Percentiles rank a stretch among this genome's conserved stretches.
Conservation (phyloP, 2,888 invertebrate genomes). For the Drosophila differens region DNA sequence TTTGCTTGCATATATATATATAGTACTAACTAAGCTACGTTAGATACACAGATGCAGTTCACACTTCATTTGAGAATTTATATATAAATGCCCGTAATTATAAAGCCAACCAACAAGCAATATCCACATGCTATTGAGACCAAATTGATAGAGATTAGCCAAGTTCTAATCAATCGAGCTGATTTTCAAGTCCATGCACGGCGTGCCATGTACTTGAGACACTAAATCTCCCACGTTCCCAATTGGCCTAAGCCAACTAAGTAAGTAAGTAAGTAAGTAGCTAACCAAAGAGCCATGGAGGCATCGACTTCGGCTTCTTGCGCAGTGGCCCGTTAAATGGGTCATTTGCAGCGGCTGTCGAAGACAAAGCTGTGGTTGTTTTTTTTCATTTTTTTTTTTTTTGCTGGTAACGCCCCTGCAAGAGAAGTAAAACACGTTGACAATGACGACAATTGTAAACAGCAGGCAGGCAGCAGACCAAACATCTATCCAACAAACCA, state of each 20-base stretch:
- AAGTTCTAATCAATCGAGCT: conserved; percentile 50
- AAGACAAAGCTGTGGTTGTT: conserved; percentile 73
- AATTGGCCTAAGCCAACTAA: conserved; percentile 46
- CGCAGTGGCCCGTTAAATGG: conserved; percentile 80
- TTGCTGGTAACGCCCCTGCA: conserved; percentile 52
- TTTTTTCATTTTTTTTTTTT: conserved; percentile 23
- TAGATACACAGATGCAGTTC: conserved; percentile 51
- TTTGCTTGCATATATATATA: conserved; percentile 31
- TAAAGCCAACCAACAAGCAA: background rate
- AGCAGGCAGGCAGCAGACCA: conserved; percentile 53
- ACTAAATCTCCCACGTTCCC: conserved; percentile 74
- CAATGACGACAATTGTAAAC: conserved; percentile 80
- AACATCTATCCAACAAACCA: conserved; percentile 41
- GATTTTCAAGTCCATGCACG: conserved; percentile 36
- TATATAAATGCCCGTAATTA: conserved; percentile 57
- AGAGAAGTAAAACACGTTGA: conserved; percentile 71
- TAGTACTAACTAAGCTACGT: background rate
- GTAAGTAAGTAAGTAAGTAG: conserved; percentile 15
- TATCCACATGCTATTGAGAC: conserved; percentile 2
- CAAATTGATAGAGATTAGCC: conserved; percentile 29
- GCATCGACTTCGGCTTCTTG: conserved; percentile 40
- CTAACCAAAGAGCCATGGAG: conserved; percentile 33
- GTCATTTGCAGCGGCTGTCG: conserved; percentile 67
- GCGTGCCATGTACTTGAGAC: conserved; percentile 36
- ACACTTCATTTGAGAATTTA: conserved; percentile 69